Conservation (phyloP, 2,797 vertebrate genomes). For the Sphenopsis melanotis region DNA sequence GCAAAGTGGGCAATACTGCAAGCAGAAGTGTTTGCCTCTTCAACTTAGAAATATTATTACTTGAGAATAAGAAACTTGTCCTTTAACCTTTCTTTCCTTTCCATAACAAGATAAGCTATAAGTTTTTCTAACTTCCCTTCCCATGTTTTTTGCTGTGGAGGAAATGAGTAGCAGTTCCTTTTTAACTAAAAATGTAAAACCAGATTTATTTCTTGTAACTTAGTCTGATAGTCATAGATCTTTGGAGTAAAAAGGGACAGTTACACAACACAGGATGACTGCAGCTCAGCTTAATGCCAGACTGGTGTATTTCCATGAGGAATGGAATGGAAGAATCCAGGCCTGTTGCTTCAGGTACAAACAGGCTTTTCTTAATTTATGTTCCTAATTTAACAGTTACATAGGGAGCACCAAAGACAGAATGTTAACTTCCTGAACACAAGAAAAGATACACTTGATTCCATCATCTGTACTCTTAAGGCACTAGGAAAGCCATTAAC, state of each 20-base stretch:
- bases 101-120: not conserved
- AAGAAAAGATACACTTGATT: not conserved
- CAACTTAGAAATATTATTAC: not conserved
- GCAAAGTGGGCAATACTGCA: not conserved
- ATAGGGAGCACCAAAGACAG: not conserved
- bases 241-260: not conserved
- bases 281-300: not conserved
- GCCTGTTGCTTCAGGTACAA: not conserved
- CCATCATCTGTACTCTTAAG: not conserved
- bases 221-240: not conserved
- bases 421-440: not conserved
- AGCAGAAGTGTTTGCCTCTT: not conserved
- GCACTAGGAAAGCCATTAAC: not conserved
- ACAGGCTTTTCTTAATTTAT: not conserved
- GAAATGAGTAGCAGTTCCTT: not conserved
- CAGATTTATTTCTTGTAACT: not conserved
- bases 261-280: not conserved
- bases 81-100: not conserved
- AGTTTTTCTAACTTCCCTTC: not conserved
- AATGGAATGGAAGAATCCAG: not conserved
- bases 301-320: not conserved
- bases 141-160: not conserved
- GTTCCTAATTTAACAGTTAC: not conserved
- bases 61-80: not conserved
- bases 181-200: not conserved